phyloP scores from a whole-genome alignment of 2,113 vertebrate genomes.

The Ailurus styani region DNA sequence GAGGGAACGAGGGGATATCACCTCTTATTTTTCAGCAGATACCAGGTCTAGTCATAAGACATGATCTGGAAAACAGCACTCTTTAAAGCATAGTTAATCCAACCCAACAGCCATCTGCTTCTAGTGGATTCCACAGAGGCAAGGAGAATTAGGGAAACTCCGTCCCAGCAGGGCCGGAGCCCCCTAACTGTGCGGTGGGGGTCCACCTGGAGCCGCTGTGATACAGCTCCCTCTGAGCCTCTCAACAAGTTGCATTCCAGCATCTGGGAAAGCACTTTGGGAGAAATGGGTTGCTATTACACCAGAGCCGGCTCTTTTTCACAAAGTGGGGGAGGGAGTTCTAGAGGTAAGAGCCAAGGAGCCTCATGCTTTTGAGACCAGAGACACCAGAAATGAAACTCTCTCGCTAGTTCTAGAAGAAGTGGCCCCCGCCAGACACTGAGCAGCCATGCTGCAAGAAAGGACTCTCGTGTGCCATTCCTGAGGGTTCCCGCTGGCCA shows the following conservation, averaged over 20 bases:
- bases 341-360: background rate
- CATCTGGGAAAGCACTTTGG: constrained; percentile 6
- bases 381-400: background rate
- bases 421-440: background rate
- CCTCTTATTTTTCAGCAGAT: background rate
- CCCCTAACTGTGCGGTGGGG: too few species aligned
- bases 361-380: background rate
- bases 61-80: background rate
- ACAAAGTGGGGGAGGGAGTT: background rate
- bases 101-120: background rate
- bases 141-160: background rate
- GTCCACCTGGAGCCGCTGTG: background rate
- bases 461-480: background rate
- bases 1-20: background rate
- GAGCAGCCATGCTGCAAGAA: background rate
- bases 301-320: background rate
- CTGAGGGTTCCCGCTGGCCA: background rate
- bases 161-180: background rate
- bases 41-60: background rate
- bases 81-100: background rate
- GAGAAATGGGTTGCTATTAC: background rate
- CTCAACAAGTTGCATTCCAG: background rate
- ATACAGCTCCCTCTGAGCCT: background rate
- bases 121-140: background rate
- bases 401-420: background rate